Conservation (phyloP, 2,888 invertebrate genomes). For the Sphaerophoria rueppellii region DNA sequence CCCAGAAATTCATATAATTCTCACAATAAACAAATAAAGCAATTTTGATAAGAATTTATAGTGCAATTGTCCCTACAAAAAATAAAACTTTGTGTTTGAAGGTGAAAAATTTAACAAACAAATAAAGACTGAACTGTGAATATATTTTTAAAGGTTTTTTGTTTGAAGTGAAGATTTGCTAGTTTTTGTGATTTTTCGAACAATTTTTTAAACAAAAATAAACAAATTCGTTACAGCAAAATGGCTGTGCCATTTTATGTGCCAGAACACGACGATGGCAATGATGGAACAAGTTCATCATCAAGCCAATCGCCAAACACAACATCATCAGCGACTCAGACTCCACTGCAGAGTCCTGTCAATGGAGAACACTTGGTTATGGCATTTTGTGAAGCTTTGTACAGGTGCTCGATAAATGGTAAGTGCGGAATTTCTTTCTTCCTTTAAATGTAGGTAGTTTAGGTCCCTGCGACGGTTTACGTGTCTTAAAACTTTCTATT, state of each 20-base stretch:
- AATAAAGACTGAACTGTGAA: conserved; percentile 56
- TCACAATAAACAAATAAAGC: conserved; percentile 33
- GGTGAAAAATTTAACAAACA: background rate
- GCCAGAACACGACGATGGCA: conserved; percentile 81
- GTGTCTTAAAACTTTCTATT: too few relatives aligned
- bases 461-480: too few relatives aligned
- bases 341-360: conserved; percentile 77
- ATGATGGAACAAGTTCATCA: conserved; percentile 77
- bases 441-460: too few relatives aligned
- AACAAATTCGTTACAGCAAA: conserved; percentile 9
- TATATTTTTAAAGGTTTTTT: conserved; percentile 5
- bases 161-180: conserved; percentile 53
- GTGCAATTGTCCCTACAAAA: conserved; percentile 57
- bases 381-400: conserved; percentile 81
- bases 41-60: conserved; percentile 10
- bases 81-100: background rate
- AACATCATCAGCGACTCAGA: conserved; percentile 76
- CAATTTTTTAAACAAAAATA: background rate
- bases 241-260: conserved; percentile 82
- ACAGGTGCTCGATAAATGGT: conserved; percentile 79
- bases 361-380: conserved; percentile 80
- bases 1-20: conserved; percentile 47
- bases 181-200: conserved; percentile 25
- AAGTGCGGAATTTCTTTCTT: conserved; percentile 70
- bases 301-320: conserved; percentile 80